Evolutionary conservation across 2,797 vertebrate species (phyloP), one percentile per base, ranked within the genome.

Genomic region (Mormyrops boulengeri): DNA sequence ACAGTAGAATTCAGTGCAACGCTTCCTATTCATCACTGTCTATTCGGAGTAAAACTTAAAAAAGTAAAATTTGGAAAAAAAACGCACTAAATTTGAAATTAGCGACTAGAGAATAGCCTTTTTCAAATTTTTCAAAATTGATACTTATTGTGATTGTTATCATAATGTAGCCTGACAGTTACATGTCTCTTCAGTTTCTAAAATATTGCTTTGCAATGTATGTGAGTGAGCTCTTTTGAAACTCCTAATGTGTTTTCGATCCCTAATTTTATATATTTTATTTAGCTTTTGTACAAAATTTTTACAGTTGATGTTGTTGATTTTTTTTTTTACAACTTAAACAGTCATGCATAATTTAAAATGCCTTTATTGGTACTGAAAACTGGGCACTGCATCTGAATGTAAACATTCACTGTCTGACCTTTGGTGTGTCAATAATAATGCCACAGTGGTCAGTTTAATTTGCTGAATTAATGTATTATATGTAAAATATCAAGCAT

Each of bases 321-420:
- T 85, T 26, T 53, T 50, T 49, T 86, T 50, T 89, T 86, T 86
- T 89, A 86, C 53, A 86, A 49, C 49, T 89, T 50, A 86, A 62
- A 89, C 57, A 86, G 38, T 66, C 80, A 60, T 26, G 34, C 87
- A 88, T 69, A 88, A 88, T 73, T 88, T 88, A 73, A 88, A 73
- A 88, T 30, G 60, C 60, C 44, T 89, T 89, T 66, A 22, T 73
- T 73, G 57, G 50, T 89, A 52, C 34, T 38, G 85, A 87, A 87
- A 77, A 73, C 47, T 86, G 30, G 55, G 84, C 57, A 86, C 84
- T 86, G 84, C 44, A 38, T 89, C 62, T 89, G 89, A 89, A 89
- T 89, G 89, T 89, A 87, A 62, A 87, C 89, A 87, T 73, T 87
- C 60, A 55, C 12, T 73, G 60, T 34, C 55, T 88, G n/a, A 62